Evolutionary conservation across 2,797 vertebrate species (phyloP), one percentile per base, ranked within the genome.

Genomic region (Miopithecus talapoin): DNA sequence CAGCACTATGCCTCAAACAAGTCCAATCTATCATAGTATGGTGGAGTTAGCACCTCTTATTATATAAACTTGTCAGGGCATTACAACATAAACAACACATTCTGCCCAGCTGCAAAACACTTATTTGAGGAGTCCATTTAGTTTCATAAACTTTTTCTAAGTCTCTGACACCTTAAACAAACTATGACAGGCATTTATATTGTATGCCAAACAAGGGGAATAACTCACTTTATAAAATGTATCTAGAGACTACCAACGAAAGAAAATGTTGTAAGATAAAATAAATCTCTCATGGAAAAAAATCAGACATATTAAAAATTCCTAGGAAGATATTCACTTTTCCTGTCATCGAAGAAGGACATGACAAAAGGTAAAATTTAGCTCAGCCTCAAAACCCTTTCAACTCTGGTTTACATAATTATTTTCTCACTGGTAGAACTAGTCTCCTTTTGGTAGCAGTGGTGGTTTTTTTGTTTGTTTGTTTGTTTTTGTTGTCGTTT

Each of bases 131-230:
- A 98, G 98, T 98, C 97, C 97, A 98, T 98, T 98, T 98, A 98
- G 98, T 98, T 98, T 98, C 98, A 98, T 98, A 98, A 98, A 98
- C 93, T 98, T 98, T 98, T 97, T 94, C 96, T 98, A 98, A 96
- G 96, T 98, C 85, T 53, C 95, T 98, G 98, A 98, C 98, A 98
- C 95, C 89, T 98, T 98, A 98, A 98, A 98, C 98, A 98, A 98
- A 98, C 98, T 98, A 98, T 98, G 98, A 98, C 98, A 98, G 93
- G 74, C 94, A 97, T 98, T 98, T 98, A 96, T 98, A 98, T 96
- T 96, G 89, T 91, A 94, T 79, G 92, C 90, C 96, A 96, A 96
- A 97, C 72, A 97, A 97, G 96, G 98, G 95, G 97, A 98, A 98
- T 96, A 94, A 96, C 89, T 98, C 93, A 96, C 80, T 79, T 4